Base-by-base conservation (phyloP, 2,797 vertebrate species). In the Enteromius argenteus region DNA sequence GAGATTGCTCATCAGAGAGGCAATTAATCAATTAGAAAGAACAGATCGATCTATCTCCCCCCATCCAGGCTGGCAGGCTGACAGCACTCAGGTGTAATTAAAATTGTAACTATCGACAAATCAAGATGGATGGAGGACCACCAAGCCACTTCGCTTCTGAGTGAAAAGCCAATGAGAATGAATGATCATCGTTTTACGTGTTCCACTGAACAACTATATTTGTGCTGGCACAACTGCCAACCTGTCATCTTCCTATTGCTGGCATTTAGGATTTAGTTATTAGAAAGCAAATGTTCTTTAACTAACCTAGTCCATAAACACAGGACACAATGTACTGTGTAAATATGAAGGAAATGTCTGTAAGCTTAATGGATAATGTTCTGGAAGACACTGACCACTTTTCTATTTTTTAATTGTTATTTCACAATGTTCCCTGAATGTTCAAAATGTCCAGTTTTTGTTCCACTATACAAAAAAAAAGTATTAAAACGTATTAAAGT, bases 71-170 rank as follows among this genome's bases (percentile, higher is more conserved):
- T 90, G 93, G 91, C 92, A 88, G 93, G 85, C 88, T 91, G 93
- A 94, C 93, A 94, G 94, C 91, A 93, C 93, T 94, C 94, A 94
- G 92, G 94, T 95, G 95, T 95, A 95, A 95, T 96, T 96, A 94
- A 94, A 95, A 94, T 92, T 93, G 93, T 92, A 94, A 91, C 90
- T 95, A 94, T 93, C 93, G 94, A 94, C 93, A 94, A 93, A 94
- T 92, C 90, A 93, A 93, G 94, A 95, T 89, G 92, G 94, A 96
- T 95, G 89, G 90, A 89, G 90, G 88, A 86, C 87, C 91, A 89
- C 84, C 83, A 90, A 76, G 85, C 85, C 37, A 86, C 85, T 86
- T 83, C 84, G 23, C 60, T 37, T 67, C 72, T 56, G 64, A 83
- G 11, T 21, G 17, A 68, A 44, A 64, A 77, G 51, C 71, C 81